phyloP scores from a whole-genome alignment of 2,113 vertebrate species.

The Lethenteron reissneri region DNA sequence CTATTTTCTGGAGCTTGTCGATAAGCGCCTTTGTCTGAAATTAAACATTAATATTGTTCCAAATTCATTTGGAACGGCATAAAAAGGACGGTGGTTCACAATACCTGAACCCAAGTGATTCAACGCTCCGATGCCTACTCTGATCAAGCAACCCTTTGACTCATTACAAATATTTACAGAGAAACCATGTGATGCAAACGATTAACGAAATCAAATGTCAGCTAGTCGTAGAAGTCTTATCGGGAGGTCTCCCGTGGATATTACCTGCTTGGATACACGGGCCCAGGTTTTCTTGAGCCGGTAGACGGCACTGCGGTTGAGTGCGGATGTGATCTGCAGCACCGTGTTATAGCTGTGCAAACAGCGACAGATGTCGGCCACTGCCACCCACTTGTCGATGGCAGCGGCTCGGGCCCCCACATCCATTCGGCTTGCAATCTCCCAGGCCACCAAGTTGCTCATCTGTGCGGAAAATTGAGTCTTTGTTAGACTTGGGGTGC shows the following conservation, averaged over 20 bases:
- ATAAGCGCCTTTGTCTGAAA: constrained; percentile 71
- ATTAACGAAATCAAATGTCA: too few relatives aligned
- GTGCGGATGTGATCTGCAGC: constrained; percentile 85
- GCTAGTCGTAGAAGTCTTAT: too few relatives aligned
- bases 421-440: constrained; percentile 84
- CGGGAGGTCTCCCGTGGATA: neutral
- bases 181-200: too few relatives aligned
- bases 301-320: constrained; percentile 95
- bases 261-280: constrained; percentile 82
- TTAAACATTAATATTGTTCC: constrained; percentile 13
- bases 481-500: too few relatives aligned
- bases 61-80: too few relatives aligned
- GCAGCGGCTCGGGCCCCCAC: constrained; percentile 57
- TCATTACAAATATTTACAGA: too few relatives aligned
- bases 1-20: constrained; percentile 95
- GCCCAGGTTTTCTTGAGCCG: constrained; percentile 95
- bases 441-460: constrained; percentile 94
- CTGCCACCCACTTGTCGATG: constrained; percentile 93
- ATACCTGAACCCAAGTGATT: too few relatives aligned
- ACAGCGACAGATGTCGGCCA: constrained; percentile 87
- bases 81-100: too few relatives aligned
- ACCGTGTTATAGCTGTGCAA: constrained; percentile 91
- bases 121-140: too few relatives aligned
- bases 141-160: too few relatives aligned
- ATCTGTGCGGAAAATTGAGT: constrained; percentile 30